Evolutionary conservation across 2,888 invertebrate species (phyloP), one percentile per base, ranked within the genome.

Genomic region (Protophormia terraenovae): DNA sequence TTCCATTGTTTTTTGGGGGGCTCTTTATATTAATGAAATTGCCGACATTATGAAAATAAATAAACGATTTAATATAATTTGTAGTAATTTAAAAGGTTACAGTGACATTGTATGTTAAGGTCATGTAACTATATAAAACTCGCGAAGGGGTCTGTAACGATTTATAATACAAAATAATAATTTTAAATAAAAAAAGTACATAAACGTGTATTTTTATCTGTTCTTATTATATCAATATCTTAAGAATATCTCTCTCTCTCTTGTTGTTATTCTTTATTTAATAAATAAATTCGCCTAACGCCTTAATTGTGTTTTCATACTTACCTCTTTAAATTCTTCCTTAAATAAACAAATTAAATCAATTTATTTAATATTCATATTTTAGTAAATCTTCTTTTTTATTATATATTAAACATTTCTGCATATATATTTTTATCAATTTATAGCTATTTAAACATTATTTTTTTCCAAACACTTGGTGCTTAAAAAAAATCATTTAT

Each of bases 391-490:
- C 32, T 72, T 14, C n/a, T n/a, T 66, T 47, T 72, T 29, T 55
- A 41, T 83, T 62, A 55, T 66, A n/a, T 53, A 71, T 66, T 83
- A 71, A 72, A 66, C 45, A 58, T 75, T 69, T 45, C 55, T 83
- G 50, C 71, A 27, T 27, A 8, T 24, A 66, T 24, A 41, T 45
- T 41, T 80, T 67, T 53, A 45, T 10, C 12, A 72, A 29, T 78
- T 78, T 62, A 73, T 38, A 75, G 66, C 75, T 62, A 53, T 53
- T 73, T 69, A 60, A 76, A 80, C 32, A 62, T 67, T 72, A 58
- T 27, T 53, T 58, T 58, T n/a, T 32, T 27, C 55, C 10, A 29
- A 81, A 82, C 82, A 85, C 82, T 85, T 85, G 78, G 85, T 85
- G 85, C 85, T 79, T 73, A 24, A 19, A 7, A 41, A 67, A 72